Evolutionary conservation across 53 echinoderm and acorn worm species (phyloP).

Genomic region (Echinarachnius parma): DNA sequence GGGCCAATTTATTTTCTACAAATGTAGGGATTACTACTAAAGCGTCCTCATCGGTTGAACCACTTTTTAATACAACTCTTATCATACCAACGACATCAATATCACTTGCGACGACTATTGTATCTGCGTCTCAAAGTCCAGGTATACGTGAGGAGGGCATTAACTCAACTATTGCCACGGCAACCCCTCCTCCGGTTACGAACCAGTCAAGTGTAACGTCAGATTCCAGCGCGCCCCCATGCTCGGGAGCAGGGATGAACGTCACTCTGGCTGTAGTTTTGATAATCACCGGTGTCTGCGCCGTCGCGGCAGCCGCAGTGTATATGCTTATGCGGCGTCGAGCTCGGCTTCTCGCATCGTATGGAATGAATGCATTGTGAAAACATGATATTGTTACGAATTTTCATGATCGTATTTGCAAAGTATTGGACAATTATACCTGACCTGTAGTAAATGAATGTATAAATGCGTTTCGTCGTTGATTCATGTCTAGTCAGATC

Average conservation of each 20-base stretch:
- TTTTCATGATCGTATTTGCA: too few species aligned
- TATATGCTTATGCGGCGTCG: constrained; percentile 4
- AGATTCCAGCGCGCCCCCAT: background rate
- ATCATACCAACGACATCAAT: too few species aligned
- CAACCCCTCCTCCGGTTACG: background rate
- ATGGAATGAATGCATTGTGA: background rate
- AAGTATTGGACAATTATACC: too few species aligned
- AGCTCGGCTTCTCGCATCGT: constrained; percentile 8
- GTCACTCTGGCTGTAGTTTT: constrained; percentile 7
- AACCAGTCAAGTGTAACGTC: background rate
- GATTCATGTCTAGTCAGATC: too few species aligned
- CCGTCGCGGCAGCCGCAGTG: background rate
- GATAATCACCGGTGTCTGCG: background rate
- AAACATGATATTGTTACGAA: too few species aligned
- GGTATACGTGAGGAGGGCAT: background rate
- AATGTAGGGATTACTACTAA: too few species aligned
- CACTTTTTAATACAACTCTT: too few species aligned
- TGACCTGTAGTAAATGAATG: too few species aligned
- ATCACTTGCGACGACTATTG: background rate
- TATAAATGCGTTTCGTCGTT: too few species aligned
- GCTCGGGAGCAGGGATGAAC: background rate
- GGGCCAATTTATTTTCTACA: too few species aligned
- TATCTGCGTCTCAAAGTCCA: background rate
- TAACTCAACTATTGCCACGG: background rate
- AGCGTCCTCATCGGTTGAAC: too few species aligned